Conservation (phyloP, 2,888 invertebrate genomes). For the Eurois occulta region DNA sequence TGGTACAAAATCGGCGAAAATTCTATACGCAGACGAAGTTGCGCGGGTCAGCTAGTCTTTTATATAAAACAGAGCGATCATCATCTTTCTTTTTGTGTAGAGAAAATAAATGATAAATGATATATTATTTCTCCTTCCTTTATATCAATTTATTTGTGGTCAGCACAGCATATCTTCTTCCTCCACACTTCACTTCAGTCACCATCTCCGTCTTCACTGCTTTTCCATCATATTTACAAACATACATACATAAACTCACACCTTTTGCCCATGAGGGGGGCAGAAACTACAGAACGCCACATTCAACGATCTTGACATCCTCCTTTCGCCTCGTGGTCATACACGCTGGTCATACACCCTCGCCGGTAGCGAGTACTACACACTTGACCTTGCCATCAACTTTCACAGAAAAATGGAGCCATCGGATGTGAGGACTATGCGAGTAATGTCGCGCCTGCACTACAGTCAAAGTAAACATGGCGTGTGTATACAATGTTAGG, state of each 20-base stretch:
- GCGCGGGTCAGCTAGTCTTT: no score
- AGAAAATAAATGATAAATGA: no score
- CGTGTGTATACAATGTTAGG: constrained; percentile 40
- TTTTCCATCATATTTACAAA: neutral
- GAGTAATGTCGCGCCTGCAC: constrained; percentile 44
- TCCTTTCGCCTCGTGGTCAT: neutral
- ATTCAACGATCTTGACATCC: neutral
- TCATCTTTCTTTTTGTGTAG: no score
- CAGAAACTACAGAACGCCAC: neutral
- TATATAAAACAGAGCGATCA: no score
- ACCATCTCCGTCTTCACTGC: neutral
- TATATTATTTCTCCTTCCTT: no score
- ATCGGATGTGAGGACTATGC: constrained; percentile 51
- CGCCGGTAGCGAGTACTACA: neutral
- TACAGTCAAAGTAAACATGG: constrained; percentile 39
- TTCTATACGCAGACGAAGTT: no score
- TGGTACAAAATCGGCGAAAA: no score
- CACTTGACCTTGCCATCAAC: neutral
- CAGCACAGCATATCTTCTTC: no score
- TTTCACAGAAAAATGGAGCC: constrained; percentile 9
- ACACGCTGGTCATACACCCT: neutral
- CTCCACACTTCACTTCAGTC: no score
- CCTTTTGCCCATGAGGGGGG: neutral
- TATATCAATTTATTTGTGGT: no score
- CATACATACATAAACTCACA: neutral